Conservation (phyloP, 2,888 invertebrate genomes). For the Eupeodes luniger region DNA sequence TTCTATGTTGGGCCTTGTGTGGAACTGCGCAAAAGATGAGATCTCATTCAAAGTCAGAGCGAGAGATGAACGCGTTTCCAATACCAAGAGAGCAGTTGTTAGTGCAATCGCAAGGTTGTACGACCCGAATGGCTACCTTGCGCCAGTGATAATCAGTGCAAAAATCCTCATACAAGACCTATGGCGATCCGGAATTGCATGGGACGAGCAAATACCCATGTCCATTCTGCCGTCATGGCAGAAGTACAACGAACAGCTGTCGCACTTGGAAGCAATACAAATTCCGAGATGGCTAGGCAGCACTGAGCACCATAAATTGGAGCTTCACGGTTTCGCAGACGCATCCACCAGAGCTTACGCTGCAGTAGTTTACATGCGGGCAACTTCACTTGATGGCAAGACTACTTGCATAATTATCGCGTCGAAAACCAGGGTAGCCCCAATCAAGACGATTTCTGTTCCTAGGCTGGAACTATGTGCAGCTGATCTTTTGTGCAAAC, state of each 20-base stretch:
- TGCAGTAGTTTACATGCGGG: neutral
- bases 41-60: too few species aligned
- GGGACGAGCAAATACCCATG: conserved; percentile 26
- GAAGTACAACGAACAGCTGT: too few species aligned
- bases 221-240: neutral
- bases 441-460: conserved; percentile 13
- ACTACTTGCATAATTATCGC: conserved; percentile 4
- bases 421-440: conserved; percentile 24
- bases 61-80: too few species aligned
- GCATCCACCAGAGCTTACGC: neutral
- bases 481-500: neutral
- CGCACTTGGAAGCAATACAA: neutral
- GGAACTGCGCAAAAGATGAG: too few species aligned
- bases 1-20: too few species aligned
- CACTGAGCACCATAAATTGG: neutral
- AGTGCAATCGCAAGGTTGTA: conserved; percentile 33
- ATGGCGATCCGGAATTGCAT: conserved; percentile 25
- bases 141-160: conserved; percentile 2
- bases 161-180: conserved; percentile 39
- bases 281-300: conserved; percentile 29
- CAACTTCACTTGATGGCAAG: neutral
- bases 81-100: neutral
- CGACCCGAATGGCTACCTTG: neutral
- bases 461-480: conserved; percentile 13
- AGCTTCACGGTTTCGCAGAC: conserved; percentile 19